Evolutionary conservation across 2,113 vertebrate species (phyloP).

Genomic region (Phocoena phocoena): DNA sequence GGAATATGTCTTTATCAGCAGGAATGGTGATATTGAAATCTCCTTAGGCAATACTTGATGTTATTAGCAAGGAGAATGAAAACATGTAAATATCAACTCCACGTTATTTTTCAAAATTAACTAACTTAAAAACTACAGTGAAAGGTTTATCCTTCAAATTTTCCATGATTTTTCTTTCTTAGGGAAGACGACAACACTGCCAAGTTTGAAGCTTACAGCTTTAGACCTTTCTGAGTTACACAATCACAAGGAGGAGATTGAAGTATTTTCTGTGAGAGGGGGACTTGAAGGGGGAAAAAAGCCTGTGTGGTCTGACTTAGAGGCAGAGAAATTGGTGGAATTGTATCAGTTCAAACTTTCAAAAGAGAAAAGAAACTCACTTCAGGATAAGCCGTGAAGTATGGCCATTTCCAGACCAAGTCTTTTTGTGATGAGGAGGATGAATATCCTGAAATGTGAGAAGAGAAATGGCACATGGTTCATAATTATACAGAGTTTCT

Average conservation of each 20-base stretch:
- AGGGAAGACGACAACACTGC: background rate
- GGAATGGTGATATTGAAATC: background rate
- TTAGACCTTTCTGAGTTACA: conserved; percentile 71
- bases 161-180: conserved; percentile 64
- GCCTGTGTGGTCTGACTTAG: conserved; percentile 35
- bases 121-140: background rate
- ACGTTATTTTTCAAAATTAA: background rate
- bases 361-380: background rate
- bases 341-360: conserved; percentile 43
- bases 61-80: conserved; percentile 49
- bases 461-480: background rate
- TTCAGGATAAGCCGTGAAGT: conserved; percentile 32
- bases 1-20: background rate
- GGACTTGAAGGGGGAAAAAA: conserved; percentile 24
- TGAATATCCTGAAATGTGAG: conserved; percentile 38
- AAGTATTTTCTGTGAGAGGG: conserved; percentile 64
- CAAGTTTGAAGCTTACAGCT: conserved; percentile 68
- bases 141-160: conserved; percentile 62
- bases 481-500: background rate
- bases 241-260: conserved; percentile 64
- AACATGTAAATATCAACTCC: conserved; percentile 29
- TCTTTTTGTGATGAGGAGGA: conserved; percentile 34
- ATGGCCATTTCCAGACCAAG: conserved; percentile 40
- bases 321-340: conserved; percentile 42
- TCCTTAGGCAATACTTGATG: background rate